Base-by-base conservation (phyloP, 1,140 invertebrate species). In the Calliopsis andreniformis region DNA sequence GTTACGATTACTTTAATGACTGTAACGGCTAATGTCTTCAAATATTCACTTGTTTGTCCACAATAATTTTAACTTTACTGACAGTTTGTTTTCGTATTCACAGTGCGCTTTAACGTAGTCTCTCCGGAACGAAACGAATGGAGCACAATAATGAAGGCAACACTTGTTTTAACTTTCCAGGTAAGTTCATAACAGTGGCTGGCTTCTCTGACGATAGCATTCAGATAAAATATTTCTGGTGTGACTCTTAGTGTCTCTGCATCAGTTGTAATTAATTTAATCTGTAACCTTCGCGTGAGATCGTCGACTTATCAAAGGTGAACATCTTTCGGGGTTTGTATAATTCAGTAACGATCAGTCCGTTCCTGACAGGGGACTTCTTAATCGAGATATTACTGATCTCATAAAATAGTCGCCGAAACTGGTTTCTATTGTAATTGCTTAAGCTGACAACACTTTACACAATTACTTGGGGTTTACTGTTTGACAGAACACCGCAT, bases 211-310 rank as follows among this genome's bases (percentile, higher is more conserved):
- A 67, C 16, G 63, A 56, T 67, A 35, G 28, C 62, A 23, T 66
- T 73, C 47, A 75, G 62, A 67, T 75, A 67, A 75, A 58, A 28
- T 20, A 39, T 56, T 55, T 35, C 28, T 16, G 7, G 30, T 23
- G 28, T 67, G 62, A 39, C 39, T 4, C 16, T 47, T 18, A 7
- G 42, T 7, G 23, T 25, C 35, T 16, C 49, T 56, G 39, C 47
- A 64, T 53, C 47, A 23, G 18, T 43, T 42, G 28, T 56, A 20
- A 25, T 32, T 75, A 67, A 75, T 67, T 73, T 66, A 73, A 75
- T 75, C 71, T 62, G 51, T 35, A 75, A 30, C 71, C 71, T 75
- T 75, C 71, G 71, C 63, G 51, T 39, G 42, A 58, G 47, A 75
- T 75, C 71, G 71, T 35, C 63, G 55, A 25, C 18, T 62, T 75